phyloP scores from a whole-genome alignment of 2,797 vertebrate genomes.

The Bradypodion pumilum region DNA sequence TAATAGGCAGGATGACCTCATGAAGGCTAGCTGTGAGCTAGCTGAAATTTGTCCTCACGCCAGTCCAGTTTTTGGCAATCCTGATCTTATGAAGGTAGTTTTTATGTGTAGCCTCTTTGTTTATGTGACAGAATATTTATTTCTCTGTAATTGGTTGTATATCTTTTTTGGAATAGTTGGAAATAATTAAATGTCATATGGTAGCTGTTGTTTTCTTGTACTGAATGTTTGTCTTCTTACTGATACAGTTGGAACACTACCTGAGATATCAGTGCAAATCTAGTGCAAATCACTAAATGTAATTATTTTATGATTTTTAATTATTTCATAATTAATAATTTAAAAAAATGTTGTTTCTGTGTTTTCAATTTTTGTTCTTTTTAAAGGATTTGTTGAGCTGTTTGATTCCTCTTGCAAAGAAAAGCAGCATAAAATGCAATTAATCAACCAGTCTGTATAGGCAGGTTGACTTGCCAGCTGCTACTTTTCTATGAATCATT shows the following conservation, averaged over 20 bases:
- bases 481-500: background rate
- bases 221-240: background rate
- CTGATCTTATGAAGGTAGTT: conserved; percentile 71
- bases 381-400: too few species aligned
- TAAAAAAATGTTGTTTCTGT: too few species aligned
- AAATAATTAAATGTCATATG: too few species aligned
- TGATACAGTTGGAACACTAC: too few species aligned
- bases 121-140: background rate
- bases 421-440: too few species aligned
- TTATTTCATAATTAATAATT: too few species aligned
- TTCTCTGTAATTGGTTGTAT: background rate
- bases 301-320: too few species aligned
- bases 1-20: conserved; percentile 66
- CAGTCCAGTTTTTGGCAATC: conserved; percentile 69
- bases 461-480: background rate
- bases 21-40: conserved; percentile 62
- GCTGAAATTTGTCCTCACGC: conserved; percentile 68
- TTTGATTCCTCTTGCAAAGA: too few species aligned
- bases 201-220: background rate
- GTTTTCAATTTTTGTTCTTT: too few species aligned
- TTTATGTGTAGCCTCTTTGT: background rate
- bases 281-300: background rate
- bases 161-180: background rate
- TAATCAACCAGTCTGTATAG: background rate
- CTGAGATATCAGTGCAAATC: background rate